These are phyloP conservation scores for Procambarus clarkii DNA, from an alignment of 1,140 invertebrate genomes.

Conservation along the genomic window DNA sequence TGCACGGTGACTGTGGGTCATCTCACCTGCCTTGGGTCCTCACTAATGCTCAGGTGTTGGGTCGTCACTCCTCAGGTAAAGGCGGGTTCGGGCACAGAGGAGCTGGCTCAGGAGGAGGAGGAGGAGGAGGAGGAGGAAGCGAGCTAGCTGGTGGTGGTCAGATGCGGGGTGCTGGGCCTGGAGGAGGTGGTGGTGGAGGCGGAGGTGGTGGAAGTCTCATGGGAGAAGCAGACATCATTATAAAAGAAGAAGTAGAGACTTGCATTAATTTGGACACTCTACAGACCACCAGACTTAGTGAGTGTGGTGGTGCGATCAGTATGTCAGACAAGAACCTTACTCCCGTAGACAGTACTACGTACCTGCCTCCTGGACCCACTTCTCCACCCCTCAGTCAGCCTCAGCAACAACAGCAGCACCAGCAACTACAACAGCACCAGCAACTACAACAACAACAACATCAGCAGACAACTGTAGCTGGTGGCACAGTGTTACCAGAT, in stretches of 20 bases:
- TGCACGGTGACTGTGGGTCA: constrained; percentile 59
- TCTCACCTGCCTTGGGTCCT: constrained; percentile 52
- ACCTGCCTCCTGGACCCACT: constrained; percentile 59
- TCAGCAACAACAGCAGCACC: constrained; percentile 68
- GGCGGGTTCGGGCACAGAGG: constrained; percentile 62
- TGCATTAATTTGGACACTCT: constrained; percentile 63
- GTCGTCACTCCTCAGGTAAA: constrained; percentile 58
- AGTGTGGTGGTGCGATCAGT: constrained; percentile 33
- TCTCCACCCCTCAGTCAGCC: constrained; percentile 61
- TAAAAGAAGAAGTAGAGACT: constrained; percentile 48
- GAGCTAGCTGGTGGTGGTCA: constrained; percentile 57
- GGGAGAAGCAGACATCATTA: constrained; percentile 46
- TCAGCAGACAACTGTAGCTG: constrained; percentile 31
- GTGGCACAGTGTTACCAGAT: constrained; percentile 64
- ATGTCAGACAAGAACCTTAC: constrained; percentile 52
- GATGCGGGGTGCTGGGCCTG: constrained; percentile 43
- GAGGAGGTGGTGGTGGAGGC: constrained; percentile 48
- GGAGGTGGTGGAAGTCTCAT: constrained; percentile 44
- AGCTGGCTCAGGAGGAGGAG: constrained; percentile 54
- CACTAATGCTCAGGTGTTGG: constrained; percentile 53
- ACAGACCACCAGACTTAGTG: constrained; percentile 50
- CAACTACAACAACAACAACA: constrained; percentile 71
- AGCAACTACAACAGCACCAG: constrained; percentile 47
- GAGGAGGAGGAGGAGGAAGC: constrained; percentile 43
- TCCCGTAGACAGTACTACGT: constrained; percentile 65